Conservation (phyloP, 2,888 invertebrate species). For the Heliconius erato region DNA sequence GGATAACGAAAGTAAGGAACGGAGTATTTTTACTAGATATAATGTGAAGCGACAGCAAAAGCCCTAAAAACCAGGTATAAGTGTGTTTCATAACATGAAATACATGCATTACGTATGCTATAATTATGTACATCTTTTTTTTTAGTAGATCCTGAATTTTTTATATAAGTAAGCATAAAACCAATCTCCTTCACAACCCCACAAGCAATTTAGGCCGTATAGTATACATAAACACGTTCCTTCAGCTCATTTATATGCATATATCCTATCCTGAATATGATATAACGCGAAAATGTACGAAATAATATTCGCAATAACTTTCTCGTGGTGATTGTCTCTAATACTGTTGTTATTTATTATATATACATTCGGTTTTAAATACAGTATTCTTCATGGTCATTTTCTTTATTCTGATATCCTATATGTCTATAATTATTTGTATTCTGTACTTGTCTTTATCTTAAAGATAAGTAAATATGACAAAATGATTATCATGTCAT, state of each 20-base stretch:
- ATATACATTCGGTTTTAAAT: neutral
- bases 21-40: too few relatives aligned
- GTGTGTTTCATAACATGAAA: too few relatives aligned
- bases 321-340: neutral
- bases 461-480: too few relatives aligned
- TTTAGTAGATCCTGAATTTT: neutral
- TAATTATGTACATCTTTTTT: neutral
- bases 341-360: conserved; percentile 17
- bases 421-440: neutral
- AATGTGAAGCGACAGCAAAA: too few relatives aligned
- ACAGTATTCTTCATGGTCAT: neutral
- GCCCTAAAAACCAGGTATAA: too few relatives aligned
- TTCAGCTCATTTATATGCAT: conserved; percentile 40
- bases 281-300: conserved; percentile 36
- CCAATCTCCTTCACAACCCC: conserved; percentile 11
- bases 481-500: too few relatives aligned
- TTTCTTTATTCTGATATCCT: neutral
- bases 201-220: conserved; percentile 27
- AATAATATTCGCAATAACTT: conserved; percentile 32
- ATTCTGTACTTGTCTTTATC: neutral
- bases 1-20: too few relatives aligned
- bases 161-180: conserved; percentile 10
- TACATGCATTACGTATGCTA: neutral
- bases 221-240: conserved; percentile 37
- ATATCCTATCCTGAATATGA: conserved; percentile 39